Percentiles rank a stretch among this genome's conserved stretches.
Evolutionary conservation across 37 sponge, comb jelly and placozoan species (phyloP).

Genomic region (Agelas oroides): DNA sequence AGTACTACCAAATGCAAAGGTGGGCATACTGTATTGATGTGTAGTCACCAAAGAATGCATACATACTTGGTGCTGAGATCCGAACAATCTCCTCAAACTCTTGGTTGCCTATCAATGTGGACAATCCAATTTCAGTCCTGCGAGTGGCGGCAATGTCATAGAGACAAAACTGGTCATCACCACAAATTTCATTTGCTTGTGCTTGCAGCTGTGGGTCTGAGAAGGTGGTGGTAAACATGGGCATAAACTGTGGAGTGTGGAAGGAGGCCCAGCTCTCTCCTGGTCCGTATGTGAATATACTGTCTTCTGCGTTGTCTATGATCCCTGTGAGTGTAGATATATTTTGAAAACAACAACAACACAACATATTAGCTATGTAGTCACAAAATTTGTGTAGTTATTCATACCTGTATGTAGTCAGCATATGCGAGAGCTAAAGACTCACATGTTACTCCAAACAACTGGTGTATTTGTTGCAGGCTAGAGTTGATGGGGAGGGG

Average conservation of each 20-base stretch:
- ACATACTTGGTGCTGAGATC: slow-evolving; percentile 16
- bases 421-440: neutral
- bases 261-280: slow-evolving; percentile 29
- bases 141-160: slow-evolving; percentile 61
- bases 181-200: slow-evolving; percentile 17
- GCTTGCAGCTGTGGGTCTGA: slow-evolving; percentile 16
- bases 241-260: slow-evolving; percentile 23
- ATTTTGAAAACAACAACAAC: neutral
- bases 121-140: slow-evolving; percentile 18
- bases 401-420: no score
- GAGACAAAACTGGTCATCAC: slow-evolving; percentile 39
- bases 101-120: slow-evolving; percentile 4
- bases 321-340: slow-evolving; percentile 59
- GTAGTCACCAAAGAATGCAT: no score
- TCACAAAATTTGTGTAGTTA: no score
- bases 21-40: no score
- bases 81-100: slow-evolving; percentile 3
- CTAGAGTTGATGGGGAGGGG: slow-evolving; percentile 24
- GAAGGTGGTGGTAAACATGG: slow-evolving; percentile 18
- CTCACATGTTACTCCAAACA: slow-evolving; percentile 67
- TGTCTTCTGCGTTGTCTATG: slow-evolving; percentile 3
- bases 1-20: no score
- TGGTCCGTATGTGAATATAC: slow-evolving; percentile 47
- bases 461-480: slow-evolving; percentile 30
- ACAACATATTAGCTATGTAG: no score